Conservation (phyloP, 2,797 vertebrate genomes). For the Buceros bicornis region DNA sequence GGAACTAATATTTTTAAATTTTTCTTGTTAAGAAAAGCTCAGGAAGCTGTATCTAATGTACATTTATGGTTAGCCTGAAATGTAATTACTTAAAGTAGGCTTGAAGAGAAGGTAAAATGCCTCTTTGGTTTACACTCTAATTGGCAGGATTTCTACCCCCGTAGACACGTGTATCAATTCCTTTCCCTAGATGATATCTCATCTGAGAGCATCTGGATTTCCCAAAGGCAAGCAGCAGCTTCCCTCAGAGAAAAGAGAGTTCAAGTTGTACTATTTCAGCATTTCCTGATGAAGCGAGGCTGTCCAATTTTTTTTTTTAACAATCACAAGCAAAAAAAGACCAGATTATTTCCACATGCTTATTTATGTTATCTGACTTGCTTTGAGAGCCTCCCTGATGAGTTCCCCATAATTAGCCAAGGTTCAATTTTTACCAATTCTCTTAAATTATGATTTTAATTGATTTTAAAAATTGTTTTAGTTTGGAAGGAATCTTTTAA, state of each 20-base stretch:
- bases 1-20: background rate
- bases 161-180: background rate
- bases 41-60: background rate
- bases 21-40: background rate
- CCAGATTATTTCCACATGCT: background rate
- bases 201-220: background rate
- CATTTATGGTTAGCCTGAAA: background rate
- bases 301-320: background rate
- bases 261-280: background rate
- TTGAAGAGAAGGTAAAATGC: background rate
- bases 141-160: background rate
- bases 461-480: background rate
- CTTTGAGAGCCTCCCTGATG: background rate
- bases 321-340: background rate
- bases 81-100: background rate
- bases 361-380: background rate
- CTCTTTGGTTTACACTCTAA: background rate
- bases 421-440: background rate
- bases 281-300: background rate
- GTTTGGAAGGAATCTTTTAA: background rate
- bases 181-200: background rate
- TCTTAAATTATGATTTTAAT: background rate
- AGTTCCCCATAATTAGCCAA: background rate
- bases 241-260: background rate
- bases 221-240: background rate